phyloP scores from a whole-genome alignment of 2,113 vertebrate species.

The Ictalurus punctatus region DNA sequence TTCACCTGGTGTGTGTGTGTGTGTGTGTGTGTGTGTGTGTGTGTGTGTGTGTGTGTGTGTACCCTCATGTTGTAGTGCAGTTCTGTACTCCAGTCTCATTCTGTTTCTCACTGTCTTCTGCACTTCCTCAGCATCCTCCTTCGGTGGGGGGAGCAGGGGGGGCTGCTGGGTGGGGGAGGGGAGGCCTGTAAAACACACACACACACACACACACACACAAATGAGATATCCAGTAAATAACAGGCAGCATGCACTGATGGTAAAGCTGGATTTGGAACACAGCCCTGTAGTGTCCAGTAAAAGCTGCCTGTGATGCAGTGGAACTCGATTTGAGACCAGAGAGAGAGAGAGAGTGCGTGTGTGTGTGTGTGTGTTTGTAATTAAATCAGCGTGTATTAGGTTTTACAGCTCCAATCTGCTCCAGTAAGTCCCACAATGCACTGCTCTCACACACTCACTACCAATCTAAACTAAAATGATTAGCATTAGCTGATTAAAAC shows the following conservation, averaged over 20 bases:
- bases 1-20: too few species aligned
- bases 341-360: background rate
- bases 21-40: background rate
- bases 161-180: constrained; percentile 47
- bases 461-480: background rate
- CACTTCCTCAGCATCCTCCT: constrained; percentile 62
- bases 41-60: constrained; percentile 15
- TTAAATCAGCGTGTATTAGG: background rate
- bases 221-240: constrained; percentile 2
- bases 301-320: background rate
- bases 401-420: background rate
- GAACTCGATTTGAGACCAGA: background rate
- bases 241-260: constrained; percentile 1
- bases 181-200: constrained; percentile 36
- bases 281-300: background rate
- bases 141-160: constrained; percentile 51
- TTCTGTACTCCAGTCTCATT: constrained; percentile 77
- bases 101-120: constrained; percentile 66
- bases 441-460: background rate
- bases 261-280: constrained; percentile 3
- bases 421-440: background rate
- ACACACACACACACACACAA: constrained; percentile 30
- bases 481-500: background rate
- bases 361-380: background rate
- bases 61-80: constrained; percentile 83